Conservation (phyloP, 2,888 invertebrate species). For the Sinhomidia bicolor region DNA sequence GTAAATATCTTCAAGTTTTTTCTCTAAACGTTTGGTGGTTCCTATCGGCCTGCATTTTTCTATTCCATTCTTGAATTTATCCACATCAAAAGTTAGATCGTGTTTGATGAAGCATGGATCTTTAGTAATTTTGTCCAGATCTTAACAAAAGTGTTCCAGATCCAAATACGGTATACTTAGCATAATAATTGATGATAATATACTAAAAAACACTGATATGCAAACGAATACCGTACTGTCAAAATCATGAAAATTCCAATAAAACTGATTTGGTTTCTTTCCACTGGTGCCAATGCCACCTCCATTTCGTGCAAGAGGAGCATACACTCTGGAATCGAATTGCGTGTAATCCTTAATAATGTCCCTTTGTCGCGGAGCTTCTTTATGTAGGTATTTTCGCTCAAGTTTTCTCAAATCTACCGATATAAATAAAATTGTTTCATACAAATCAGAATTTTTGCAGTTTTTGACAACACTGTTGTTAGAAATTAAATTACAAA, state of each 20-base stretch:
- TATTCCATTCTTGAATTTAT: slow-evolving; percentile 67
- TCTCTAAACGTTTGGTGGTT: slow-evolving; percentile 67
- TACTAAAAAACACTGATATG: not conserved
- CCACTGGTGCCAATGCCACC: slow-evolving; percentile 81
- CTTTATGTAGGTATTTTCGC: slow-evolving; percentile 76
- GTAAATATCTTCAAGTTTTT: slow-evolving; percentile 76
- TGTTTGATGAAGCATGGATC: slow-evolving; percentile 70
- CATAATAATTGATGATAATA: not conserved
- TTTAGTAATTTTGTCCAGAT: slow-evolving; percentile 57
- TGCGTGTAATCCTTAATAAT: slow-evolving; percentile 84
- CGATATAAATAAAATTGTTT: not conserved
- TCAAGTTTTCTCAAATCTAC: slow-evolving; percentile 76
- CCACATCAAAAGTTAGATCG: slow-evolving; percentile 75
- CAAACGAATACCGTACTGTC: slow-evolving; percentile 37
- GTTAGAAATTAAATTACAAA: not conserved
- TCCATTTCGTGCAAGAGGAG: slow-evolving; percentile 86
- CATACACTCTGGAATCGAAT: slow-evolving; percentile 86
- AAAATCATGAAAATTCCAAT: slow-evolving; percentile 64
- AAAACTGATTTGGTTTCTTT: slow-evolving; percentile 67
- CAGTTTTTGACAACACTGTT: too few species aligned
- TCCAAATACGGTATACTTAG: not conserved
- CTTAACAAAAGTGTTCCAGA: slow-evolving; percentile 32
- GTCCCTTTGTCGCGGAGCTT: slow-evolving; percentile 82
- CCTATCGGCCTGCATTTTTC: slow-evolving; percentile 65
- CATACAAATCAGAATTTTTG: not conserved